phyloP scores from a whole-genome alignment of 2,888 invertebrate species.

The Zeuzera pyrina region DNA sequence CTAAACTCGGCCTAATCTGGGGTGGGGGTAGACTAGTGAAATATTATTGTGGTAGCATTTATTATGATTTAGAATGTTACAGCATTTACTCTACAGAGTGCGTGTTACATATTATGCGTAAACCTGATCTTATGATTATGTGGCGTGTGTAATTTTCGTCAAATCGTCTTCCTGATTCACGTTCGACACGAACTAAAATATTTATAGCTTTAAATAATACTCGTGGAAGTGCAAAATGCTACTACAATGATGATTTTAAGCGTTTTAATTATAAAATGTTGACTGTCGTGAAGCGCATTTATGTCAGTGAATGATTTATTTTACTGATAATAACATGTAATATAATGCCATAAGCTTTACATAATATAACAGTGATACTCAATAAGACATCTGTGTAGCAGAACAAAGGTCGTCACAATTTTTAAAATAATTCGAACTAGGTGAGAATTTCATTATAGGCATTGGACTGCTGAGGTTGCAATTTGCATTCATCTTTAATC shows the following conservation, averaged over 20 bases:
- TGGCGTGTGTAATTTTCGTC: not conserved
- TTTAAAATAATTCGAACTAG: slow-evolving; percentile 36
- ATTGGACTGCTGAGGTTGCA: too few species aligned
- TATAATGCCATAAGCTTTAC: slow-evolving; percentile 52
- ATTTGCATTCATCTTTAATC: too few species aligned
- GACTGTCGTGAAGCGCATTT: slow-evolving; percentile 63
- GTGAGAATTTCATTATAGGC: too few species aligned
- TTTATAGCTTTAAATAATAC: too few species aligned
- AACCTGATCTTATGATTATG: not conserved
- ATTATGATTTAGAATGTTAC: slow-evolving; percentile 4
- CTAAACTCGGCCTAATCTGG: not conserved
- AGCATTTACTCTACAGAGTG: not conserved
- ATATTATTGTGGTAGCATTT: slow-evolving; percentile 54
- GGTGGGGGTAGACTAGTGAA: slow-evolving; percentile 16
- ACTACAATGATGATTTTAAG: slow-evolving; percentile 43
- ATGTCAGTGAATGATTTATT: slow-evolving; percentile 52
- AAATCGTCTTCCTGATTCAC: not conserved
- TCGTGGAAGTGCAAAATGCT: slow-evolving; percentile 40
- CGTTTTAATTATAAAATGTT: slow-evolving; percentile 22
- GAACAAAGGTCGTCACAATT: slow-evolving; percentile 58
- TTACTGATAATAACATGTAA: slow-evolving; percentile 20
- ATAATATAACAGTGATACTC: slow-evolving; percentile 58
- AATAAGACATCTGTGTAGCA: slow-evolving; percentile 39
- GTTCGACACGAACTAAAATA: too few species aligned
- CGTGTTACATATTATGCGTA: not conserved